Base-by-base conservation (phyloP, 1,140 invertebrate species). In the Radopholus similis region DNA sequence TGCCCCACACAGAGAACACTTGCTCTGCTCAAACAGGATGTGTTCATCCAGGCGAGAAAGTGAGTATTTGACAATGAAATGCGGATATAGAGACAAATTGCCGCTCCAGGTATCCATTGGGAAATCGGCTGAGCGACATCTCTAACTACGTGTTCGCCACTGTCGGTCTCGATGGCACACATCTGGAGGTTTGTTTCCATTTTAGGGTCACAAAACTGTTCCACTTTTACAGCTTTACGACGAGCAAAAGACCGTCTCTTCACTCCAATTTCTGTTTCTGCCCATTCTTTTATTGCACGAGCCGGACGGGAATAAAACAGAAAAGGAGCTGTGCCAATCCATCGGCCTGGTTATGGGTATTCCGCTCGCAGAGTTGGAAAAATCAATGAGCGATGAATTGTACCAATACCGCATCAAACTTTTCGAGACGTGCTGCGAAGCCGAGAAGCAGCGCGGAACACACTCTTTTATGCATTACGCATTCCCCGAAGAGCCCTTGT, bases 401-500 rank as follows among this genome's bases (percentile, higher is more conserved):
- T 32, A 55, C 28, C 57, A 70, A 13, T 77, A 78, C 51, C 71
- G 75, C 8, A 38, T 75, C 11, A 42, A 62, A 38, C 37, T 75
- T 30, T 77, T 78, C 49, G 53, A 65, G 38, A 23, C 70, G 26
- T 68, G 54, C 62, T 23, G 44, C 38, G 28, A 68, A 30, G 53
- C 73, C 21, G 68, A 68, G 44, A 13, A 62, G 30, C 35, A 77
- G 34, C 68, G 76, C 2, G 75, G 77, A 23, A 38, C 37, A 13
- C 57, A 56, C 9, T 65, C 68, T 21, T 37, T 56, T 15, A 26
- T 35, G 2, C 75, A 77, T 57, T 77, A 80, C 42, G 75, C 77
- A 1, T 77, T 77, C 26, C 73, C 76, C 0, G 73, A 79, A 54
- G 75, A 80, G 32, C 74, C 77, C 5, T 34, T 77, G 34, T 44